These are phyloP conservation scores for Macrotrachela quadricornifera DNA, from an alignment of 1,140 invertebrate genomes.

Conservation along the genomic window DNA sequence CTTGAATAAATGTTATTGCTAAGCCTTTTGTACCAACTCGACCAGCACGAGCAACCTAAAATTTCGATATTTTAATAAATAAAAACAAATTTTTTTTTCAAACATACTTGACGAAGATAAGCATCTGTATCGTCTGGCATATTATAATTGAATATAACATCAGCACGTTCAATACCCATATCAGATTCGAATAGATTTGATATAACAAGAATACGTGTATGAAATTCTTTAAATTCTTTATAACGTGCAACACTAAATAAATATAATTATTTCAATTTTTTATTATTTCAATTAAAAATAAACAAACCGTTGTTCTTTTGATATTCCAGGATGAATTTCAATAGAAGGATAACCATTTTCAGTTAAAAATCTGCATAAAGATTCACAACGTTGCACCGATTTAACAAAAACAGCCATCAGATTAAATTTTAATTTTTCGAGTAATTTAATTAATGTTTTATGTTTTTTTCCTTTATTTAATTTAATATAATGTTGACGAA, in stretches of 20 bases:
- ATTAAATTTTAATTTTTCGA: constrained; percentile 96
- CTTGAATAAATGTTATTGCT: constrained; percentile 89
- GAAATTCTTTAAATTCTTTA: constrained; percentile 98
- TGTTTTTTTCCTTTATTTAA: constrained; percentile 99
- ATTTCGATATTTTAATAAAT: constrained; percentile 1
- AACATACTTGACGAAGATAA: constrained; percentile 68
- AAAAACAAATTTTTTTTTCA: not conserved
- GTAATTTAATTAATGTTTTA: constrained; percentile 88
- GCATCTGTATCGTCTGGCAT: constrained; percentile 99
- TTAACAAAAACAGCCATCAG: constrained; percentile 92
- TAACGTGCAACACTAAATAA: constrained; percentile 51
- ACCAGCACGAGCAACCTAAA: constrained; percentile 67
- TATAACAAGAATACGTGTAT: constrained; percentile 89
- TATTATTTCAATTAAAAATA: too few relatives aligned
- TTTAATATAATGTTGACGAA: constrained; percentile 98
- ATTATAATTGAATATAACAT: constrained; percentile 99
- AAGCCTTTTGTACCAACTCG: constrained; percentile 92
- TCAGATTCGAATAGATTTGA: constrained; percentile 89
- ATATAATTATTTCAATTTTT: too few relatives aligned
- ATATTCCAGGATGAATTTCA: constrained; percentile 94
- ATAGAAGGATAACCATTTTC: constrained; percentile 99
- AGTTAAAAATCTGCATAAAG: constrained; percentile 72
- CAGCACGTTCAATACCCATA: constrained; percentile 55
- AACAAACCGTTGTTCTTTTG: constrained; percentile 65
- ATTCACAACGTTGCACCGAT: constrained; percentile 91